Conservation (phyloP, 2,797 vertebrate genomes). For the Tapera naevia region DNA sequence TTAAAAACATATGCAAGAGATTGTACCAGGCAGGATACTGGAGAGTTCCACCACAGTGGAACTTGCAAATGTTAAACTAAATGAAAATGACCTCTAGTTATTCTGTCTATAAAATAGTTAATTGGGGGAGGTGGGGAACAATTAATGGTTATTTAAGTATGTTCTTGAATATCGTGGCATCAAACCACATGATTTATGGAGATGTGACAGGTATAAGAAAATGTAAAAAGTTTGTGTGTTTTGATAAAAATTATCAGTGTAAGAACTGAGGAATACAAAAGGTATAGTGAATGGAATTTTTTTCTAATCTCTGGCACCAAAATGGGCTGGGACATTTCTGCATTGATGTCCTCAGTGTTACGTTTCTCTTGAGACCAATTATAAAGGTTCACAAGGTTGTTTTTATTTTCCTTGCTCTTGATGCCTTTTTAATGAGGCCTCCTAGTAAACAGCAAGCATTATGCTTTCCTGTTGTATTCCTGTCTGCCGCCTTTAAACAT, state of each 20-base stretch:
- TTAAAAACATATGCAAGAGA: background rate
- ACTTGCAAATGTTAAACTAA: background rate
- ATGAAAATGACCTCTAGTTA: background rate
- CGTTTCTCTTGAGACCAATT: constrained; percentile 77
- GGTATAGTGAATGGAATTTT: background rate
- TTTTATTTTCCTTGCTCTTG: constrained; percentile 77
- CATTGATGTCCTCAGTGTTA: constrained; percentile 66
- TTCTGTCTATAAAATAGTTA: background rate
- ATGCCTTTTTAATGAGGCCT: constrained; percentile 86
- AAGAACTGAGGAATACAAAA: background rate
- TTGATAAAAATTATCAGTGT: background rate
- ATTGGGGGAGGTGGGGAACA: background rate
- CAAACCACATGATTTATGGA: background rate
- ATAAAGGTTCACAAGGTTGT: constrained; percentile 80
- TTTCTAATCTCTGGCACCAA: background rate
- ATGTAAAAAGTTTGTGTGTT: background rate
- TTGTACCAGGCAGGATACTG: background rate
- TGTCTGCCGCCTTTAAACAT: constrained; percentile 78
- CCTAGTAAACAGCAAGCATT: constrained; percentile 74
- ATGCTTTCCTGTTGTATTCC: constrained; percentile 77
- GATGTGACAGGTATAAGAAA: background rate
- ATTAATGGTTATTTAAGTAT: background rate
- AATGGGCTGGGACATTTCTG: constrained; percentile 30
- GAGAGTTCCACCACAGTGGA: background rate
- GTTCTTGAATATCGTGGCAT: background rate